Evolutionary conservation across 2,888 invertebrate genomes (phyloP), one percentile per base, ranked within the genome.

Genomic region (Amphiduros pacificus): DNA sequence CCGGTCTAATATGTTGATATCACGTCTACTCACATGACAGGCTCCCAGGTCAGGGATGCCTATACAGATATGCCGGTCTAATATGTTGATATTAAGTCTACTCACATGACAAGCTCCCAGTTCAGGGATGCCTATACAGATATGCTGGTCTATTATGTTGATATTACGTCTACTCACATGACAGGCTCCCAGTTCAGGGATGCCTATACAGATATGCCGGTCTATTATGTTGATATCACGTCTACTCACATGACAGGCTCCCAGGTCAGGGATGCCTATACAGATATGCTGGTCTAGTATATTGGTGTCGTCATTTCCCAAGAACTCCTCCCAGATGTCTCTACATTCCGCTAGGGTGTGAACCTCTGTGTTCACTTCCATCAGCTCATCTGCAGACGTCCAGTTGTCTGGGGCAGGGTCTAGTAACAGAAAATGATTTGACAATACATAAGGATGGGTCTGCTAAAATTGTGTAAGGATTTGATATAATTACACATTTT

Each of bases 281-380:
- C 59, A 59, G 6, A 59, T 53, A 24, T 59, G 59, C 53, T 59
- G 59, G 31, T 59, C 59, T 9, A 59, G 28, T 11, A 59, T 59
- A 17, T 29, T 14, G 20, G 55, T 24, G 17, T 48, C 55, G n/a
- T 29, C 44, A 5, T 17, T 9, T 9, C 36, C 36, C 24, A 53
- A 20, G 41, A 53, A 53, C 11, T 59, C 53, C 5, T 26, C 6
- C 59, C 59, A 59, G 20, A 59, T 59, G 4, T 53, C 52, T 5
- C 59, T 20, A 28, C 59, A 59, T 4, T 52, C 53, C 6, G 54
- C 52, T 3, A 59, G 59, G 6, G 51, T 40, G 24, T 59, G 59
- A 6, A 59, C 26, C 3, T 31, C 59, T 17, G 59, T 59, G 41
- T 59, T 59, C 11, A 59, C 59, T 28, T 59, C 59, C 17, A 31